phyloP scores from a whole-genome alignment of 92 coral and sea anemone genomes.

The Porites rus region DNA sequence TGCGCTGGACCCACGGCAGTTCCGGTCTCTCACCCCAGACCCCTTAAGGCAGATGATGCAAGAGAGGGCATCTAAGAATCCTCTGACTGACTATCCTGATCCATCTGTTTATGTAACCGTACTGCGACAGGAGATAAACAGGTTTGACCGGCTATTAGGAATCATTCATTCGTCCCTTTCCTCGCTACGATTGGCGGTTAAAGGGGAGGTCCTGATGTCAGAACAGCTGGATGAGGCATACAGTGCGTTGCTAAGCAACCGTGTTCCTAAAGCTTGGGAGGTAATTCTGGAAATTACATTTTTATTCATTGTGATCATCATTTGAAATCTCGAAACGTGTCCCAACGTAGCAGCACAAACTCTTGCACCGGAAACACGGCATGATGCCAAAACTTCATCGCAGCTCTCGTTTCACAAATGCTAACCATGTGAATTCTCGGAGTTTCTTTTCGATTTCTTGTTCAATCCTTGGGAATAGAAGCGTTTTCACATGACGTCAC shows the following conservation, averaged over 20 bases:
- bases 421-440: no score
- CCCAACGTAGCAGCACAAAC: no score
- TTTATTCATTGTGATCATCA: no score
- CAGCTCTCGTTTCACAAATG: no score
- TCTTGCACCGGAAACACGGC: no score
- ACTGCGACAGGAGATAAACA: conserved; percentile 81
- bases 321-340: no score
- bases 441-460: no score
- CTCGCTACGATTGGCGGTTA: conserved; percentile 77
- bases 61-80: conserved; percentile 47
- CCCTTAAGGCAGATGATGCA: conserved; percentile 37
- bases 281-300: conserved; percentile 33
- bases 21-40: conserved; percentile 45
- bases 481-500: no score
- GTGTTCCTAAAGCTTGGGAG: conserved; percentile 94
- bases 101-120: conserved; percentile 81
- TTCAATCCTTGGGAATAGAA: no score
- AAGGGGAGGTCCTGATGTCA: conserved; percentile 91
- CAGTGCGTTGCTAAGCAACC: conserved; percentile 83
- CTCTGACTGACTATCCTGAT: conserved; percentile 41
- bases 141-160: conserved; percentile 82
- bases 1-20: conserved; percentile 24
- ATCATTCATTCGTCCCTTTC: conserved; percentile 84
- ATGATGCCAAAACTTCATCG: no score
- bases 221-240: conserved; percentile 85